Conservation (phyloP, 1,140 invertebrate species). For the Macrocentrus cingulum region DNA sequence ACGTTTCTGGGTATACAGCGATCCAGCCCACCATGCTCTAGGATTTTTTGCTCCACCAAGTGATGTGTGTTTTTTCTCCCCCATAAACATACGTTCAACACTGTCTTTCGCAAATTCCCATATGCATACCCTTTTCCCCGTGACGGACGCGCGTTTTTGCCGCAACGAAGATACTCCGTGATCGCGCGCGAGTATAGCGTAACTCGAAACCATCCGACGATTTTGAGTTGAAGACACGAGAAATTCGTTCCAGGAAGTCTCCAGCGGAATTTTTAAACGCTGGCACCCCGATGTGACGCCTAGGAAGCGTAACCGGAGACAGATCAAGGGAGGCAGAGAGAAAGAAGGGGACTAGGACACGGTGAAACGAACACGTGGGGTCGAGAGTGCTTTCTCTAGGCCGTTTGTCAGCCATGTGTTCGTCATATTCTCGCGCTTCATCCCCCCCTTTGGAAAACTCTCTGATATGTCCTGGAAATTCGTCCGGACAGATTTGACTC, state of each 20-base stretch:
- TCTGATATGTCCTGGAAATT: neutral
- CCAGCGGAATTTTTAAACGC: slow-evolving; percentile 2
- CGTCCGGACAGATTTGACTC: neutral
- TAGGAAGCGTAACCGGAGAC: slow-evolving; percentile 43
- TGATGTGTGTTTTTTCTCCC: neutral
- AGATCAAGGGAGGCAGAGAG: neutral
- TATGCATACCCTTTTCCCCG: neutral
- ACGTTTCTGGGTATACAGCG: slow-evolving; percentile 30
- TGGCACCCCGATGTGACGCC: slow-evolving; percentile 4
- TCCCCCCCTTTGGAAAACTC: slow-evolving; percentile 3
- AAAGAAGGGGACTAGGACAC: neutral
- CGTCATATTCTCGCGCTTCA: slow-evolving; percentile 25
- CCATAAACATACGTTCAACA: too few relatives aligned
- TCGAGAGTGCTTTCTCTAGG: slow-evolving; percentile 52
- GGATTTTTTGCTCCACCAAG: neutral
- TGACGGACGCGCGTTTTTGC: too few relatives aligned
- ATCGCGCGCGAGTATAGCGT: too few relatives aligned
- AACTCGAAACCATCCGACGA: slow-evolving; percentile 22
- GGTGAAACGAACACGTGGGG: slow-evolving; percentile 42
- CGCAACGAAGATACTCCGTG: too few relatives aligned
- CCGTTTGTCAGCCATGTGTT: slow-evolving; percentile 54
- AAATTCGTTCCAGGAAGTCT: slow-evolving; percentile 28
- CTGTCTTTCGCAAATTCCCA: slow-evolving; percentile 1
- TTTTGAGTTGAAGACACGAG: slow-evolving; percentile 18
- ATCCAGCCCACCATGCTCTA: slow-evolving; percentile 1